A percentile compares a stretch with the other conserved stretches of the same genome.
Evolutionary conservation across 2,888 invertebrate species (phyloP).

Genomic region (Danaus chrysippus): DNA sequence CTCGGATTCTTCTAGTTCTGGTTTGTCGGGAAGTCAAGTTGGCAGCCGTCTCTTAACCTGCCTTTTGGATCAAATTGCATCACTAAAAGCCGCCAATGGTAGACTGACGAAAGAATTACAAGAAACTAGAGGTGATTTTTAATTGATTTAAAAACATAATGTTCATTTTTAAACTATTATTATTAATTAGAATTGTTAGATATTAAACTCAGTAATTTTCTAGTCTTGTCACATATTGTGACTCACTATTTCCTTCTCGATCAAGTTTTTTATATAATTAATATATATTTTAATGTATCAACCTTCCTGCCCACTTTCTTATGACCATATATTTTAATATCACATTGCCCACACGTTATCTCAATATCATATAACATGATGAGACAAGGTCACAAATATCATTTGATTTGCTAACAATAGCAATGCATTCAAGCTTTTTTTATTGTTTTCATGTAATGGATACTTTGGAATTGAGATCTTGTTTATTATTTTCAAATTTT

Average conservation of each 20-base stretch:
- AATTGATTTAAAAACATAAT: neutral
- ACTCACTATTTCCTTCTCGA: no score
- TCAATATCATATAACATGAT: slow-evolving; percentile 30
- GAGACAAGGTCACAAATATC: slow-evolving; percentile 1
- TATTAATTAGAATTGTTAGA: neutral
- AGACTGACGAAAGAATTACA: slow-evolving; percentile 86
- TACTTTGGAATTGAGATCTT: no score
- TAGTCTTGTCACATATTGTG: no score
- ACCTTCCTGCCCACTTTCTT: slow-evolving; percentile 34
- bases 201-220: no score
- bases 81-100: slow-evolving; percentile 85
- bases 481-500: no score
- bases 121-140: slow-evolving; percentile 83
- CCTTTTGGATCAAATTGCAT: slow-evolving; percentile 85
- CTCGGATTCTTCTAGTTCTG: slow-evolving; percentile 74
- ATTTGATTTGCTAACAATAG: neutral
- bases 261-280: no score
- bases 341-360: slow-evolving; percentile 33
- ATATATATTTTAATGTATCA: slow-evolving; percentile 1
- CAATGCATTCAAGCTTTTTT: no score
- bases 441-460: no score
- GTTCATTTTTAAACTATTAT: neutral
- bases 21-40: slow-evolving; percentile 72
- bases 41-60: slow-evolving; percentile 81
- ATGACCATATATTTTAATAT: slow-evolving; percentile 34